Evolutionary conservation across 1,140 invertebrate genomes (phyloP).

Genomic region (Battus philenor): DNA sequence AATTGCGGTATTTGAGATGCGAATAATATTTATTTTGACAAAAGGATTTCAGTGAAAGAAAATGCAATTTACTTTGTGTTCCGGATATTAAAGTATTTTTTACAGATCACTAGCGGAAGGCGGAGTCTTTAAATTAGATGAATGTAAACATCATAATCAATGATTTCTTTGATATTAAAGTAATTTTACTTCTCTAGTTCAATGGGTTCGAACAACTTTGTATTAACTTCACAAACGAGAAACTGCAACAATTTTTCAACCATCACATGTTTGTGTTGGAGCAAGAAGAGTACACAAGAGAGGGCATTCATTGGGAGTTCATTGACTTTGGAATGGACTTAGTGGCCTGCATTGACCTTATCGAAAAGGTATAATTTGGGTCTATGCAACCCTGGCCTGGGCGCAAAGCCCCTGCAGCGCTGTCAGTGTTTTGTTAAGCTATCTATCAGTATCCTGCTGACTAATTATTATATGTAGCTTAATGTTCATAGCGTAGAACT

Average conservation of each 20-base stretch:
- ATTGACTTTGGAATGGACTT: slow-evolving; percentile 99
- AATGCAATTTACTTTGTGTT: too few species aligned
- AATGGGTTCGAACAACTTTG: slow-evolving; percentile 99
- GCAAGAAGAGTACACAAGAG: slow-evolving; percentile 97
- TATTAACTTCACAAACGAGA: slow-evolving; percentile 99
- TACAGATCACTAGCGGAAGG: too few species aligned
- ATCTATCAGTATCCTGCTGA: slow-evolving; percentile 37
- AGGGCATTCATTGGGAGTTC: slow-evolving; percentile 96
- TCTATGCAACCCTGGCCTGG: slow-evolving; percentile 36
- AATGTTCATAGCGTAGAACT: slow-evolving; percentile 29
- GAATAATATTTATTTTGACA: too few species aligned
- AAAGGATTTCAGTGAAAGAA: too few species aligned
- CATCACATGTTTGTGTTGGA: slow-evolving; percentile 99
- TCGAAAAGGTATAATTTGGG: slow-evolving; percentile 93
- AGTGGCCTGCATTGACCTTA: slow-evolving; percentile 96
- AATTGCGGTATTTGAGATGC: too few species aligned
- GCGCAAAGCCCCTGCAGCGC: slow-evolving; percentile 32
- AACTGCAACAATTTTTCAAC: slow-evolving; percentile 98
- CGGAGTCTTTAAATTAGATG: too few species aligned
- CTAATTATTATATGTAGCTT: slow-evolving; percentile 42
- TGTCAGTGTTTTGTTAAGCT: slow-evolving; percentile 42
- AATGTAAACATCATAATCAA: not conserved
- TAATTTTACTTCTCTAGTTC: slow-evolving; percentile 80
- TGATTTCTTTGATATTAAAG: slow-evolving; percentile 47
- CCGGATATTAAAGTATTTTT: too few species aligned